Conservation (phyloP, 2,888 invertebrate genomes). For the Netelia virgata region DNA sequence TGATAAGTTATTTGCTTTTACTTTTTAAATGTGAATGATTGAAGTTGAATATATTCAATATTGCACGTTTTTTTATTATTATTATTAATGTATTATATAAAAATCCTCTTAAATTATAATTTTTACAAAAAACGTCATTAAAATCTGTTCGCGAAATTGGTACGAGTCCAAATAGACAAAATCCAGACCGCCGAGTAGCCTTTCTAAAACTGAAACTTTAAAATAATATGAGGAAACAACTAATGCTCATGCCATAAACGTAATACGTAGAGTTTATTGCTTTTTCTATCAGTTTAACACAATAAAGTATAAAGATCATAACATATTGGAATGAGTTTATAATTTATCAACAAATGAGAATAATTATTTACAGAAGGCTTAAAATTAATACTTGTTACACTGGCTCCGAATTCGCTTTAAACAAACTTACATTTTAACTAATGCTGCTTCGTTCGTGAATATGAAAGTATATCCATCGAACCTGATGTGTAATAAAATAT, state of each 20-base stretch:
- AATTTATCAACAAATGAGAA: slow-evolving; percentile 56
- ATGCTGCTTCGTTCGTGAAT: slow-evolving; percentile 11
- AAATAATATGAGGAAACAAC: not conserved
- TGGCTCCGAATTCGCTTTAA: slow-evolving; percentile 4
- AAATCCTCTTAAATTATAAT: too few species aligned
- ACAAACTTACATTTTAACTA: slow-evolving; percentile 8
- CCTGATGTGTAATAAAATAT: slow-evolving; percentile 39
- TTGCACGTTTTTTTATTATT: too few species aligned
- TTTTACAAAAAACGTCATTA: too few species aligned
- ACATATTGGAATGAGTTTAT: slow-evolving; percentile 52
- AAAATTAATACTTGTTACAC: slow-evolving; percentile 63
- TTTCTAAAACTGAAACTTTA: not conserved
- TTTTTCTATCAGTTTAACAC: slow-evolving; percentile 6
- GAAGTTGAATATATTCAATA: too few species aligned
- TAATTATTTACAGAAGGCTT: slow-evolving; percentile 56
- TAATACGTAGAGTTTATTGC: slow-evolving; percentile 10
- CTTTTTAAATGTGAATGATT: too few species aligned
- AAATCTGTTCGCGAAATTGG: too few species aligned
- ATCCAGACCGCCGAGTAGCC: too few species aligned
- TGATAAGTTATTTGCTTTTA: too few species aligned
- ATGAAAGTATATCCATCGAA: slow-evolving; percentile 13
- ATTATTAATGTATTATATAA: too few species aligned
- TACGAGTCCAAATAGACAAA: too few species aligned
- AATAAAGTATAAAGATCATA: slow-evolving; percentile 45
- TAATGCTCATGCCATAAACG: not conserved